These are phyloP conservation scores for Ericerus pela DNA, from an alignment of 1,140 invertebrate species.

Conservation along the genomic window DNA sequence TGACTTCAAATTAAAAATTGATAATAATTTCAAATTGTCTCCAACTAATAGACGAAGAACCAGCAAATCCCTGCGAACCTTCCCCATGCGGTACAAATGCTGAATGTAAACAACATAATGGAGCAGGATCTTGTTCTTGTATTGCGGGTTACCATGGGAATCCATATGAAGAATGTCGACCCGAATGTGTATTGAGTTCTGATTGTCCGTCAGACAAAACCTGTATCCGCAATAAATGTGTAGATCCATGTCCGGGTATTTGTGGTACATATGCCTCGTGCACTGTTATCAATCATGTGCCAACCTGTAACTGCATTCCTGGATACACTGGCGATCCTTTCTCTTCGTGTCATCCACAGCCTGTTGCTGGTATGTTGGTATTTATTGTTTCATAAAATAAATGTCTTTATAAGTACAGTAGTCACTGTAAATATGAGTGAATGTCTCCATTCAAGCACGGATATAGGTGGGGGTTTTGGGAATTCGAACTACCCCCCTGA, in stretches of 20 bases:
- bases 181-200: constrained; percentile 40
- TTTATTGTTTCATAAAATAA: too few relatives aligned
- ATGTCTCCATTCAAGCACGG: too few relatives aligned
- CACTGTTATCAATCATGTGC: constrained; percentile 44
- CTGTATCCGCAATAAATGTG: constrained; percentile 32
- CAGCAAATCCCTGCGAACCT: constrained; percentile 38
- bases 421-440: too few relatives aligned
- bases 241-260: constrained; percentile 40
- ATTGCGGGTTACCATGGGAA: constrained; percentile 43
- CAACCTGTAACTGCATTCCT: constrained; percentile 42
- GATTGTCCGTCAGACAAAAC: constrained; percentile 38
- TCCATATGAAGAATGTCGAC: constrained; percentile 35
- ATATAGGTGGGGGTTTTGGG: too few relatives aligned
- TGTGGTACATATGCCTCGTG: constrained; percentile 36
- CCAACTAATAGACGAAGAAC: constrained; percentile 16
- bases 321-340: constrained; percentile 37
- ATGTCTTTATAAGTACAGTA: too few relatives aligned
- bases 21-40: background rate
- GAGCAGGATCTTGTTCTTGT: constrained; percentile 44
- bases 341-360: constrained; percentile 27
- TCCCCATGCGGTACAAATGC: constrained; percentile 53
- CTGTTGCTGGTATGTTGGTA: constrained; percentile 17
- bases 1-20: background rate
- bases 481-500: too few relatives aligned
- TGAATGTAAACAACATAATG: constrained; percentile 35